Evolutionary conservation across 1,140 invertebrate genomes (phyloP).

Genomic region (Drosophila pseudoobscura): DNA sequence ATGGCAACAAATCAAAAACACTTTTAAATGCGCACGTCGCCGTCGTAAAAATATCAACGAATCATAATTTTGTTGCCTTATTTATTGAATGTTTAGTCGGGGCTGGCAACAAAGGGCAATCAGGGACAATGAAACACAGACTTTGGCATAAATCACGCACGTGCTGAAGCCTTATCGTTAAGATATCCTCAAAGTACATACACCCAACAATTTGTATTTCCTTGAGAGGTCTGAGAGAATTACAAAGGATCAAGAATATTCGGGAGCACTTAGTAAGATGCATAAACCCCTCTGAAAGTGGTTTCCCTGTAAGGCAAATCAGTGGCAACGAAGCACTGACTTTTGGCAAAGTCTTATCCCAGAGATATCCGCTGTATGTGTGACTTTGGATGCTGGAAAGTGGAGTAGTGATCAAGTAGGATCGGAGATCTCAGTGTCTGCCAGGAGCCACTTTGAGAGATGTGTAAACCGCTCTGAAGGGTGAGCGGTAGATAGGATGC

Average conservation of each 20-base stretch:
- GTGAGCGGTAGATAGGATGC: no score
- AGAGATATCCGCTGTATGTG: conserved; percentile 5
- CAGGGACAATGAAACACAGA: conserved; percentile 29
- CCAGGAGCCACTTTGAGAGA: conserved; percentile 30
- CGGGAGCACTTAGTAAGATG: no score
- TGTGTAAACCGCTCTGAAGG: not conserved
- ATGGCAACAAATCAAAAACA: conserved; percentile 66
- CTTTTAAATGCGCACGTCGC: conserved; percentile 76
- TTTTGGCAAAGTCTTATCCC: not conserved
- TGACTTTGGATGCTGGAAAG: no score
- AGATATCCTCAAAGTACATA: no score
- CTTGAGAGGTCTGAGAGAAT: no score
- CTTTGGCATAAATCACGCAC: conserved; percentile 55
- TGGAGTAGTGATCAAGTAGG: conserved; percentile 7
- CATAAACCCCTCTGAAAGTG: no score
- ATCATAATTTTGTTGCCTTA: conserved; percentile 73
- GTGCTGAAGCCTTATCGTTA: conserved; percentile 14
- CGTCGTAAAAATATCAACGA: conserved; percentile 77
- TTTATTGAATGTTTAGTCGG: conserved; percentile 73
- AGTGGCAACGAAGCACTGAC: no score
- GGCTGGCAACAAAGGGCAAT: conserved; percentile 33
- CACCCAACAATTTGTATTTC: no score
- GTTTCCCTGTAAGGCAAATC: not conserved
- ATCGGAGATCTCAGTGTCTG: conserved; percentile 20
- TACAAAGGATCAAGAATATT: no score